Conservation (phyloP, 2,797 vertebrate genomes). For the Leptatherina wallacei region DNA sequence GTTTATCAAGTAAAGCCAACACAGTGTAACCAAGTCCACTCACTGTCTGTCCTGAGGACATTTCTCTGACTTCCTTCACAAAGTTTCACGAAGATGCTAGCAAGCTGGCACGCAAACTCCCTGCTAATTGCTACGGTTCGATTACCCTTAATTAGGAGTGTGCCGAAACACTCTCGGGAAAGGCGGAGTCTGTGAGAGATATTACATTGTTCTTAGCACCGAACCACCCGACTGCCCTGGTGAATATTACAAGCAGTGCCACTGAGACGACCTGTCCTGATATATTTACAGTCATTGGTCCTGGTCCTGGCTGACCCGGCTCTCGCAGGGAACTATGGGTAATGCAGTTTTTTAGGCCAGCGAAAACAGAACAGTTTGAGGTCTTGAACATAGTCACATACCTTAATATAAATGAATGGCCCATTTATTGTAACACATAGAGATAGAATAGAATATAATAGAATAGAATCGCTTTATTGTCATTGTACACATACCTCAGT, state of each 20-base stretch:
- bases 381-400: background rate
- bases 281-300: no score
- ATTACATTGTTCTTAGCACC: fast-evolving
- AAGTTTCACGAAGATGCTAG: slow-evolving; percentile 5
- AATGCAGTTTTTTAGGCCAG: slow-evolving; percentile 42
- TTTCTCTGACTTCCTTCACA: slow-evolving; percentile 32
- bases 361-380: background rate
- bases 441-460: no score
- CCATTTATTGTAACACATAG: background rate
- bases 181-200: background rate
- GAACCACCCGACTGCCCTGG: background rate
- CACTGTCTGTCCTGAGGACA: slow-evolving; percentile 72
- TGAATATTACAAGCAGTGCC: background rate
- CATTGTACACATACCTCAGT: no score
- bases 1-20: background rate
- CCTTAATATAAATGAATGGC: background rate
- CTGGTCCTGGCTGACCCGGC: background rate
- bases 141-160: fast-evolving
- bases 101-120: background rate
- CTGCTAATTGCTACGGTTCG: background rate
- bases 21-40: slow-evolving; percentile 13
- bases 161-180: background rate
- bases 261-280: fast-evolving
- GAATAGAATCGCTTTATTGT: no score
- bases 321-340: slow-evolving; percentile 51